Conservation (phyloP, 2,113 vertebrate species). For the Nannobrachium achirus region DNA sequence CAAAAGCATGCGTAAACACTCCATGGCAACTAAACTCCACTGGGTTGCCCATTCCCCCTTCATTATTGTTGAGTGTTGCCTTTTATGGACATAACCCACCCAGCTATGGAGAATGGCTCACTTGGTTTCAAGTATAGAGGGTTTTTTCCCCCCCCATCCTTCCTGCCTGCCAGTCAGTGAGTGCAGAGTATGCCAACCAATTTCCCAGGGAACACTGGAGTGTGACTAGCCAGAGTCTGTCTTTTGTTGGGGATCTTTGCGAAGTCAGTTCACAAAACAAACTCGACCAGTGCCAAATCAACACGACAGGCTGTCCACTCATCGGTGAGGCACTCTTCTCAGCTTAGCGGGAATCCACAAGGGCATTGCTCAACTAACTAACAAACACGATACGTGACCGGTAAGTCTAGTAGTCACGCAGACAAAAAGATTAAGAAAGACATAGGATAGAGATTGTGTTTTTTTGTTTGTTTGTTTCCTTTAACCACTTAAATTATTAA, state of each 20-base stretch:
- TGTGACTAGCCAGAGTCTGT: slow-evolving; percentile 33
- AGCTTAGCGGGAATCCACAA: slow-evolving; percentile 22
- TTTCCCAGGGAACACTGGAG: slow-evolving; percentile 10
- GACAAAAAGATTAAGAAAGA: slow-evolving; percentile 5
- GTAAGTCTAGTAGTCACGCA: slow-evolving; percentile 1
- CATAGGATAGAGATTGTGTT: slow-evolving; percentile 11
- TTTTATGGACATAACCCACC: slow-evolving; percentile 10
- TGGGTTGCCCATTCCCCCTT: neutral
- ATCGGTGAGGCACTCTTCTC: slow-evolving; percentile 26
- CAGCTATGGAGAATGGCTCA: neutral
- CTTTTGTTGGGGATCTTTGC: slow-evolving; percentile 15
- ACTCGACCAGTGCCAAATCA: slow-evolving; percentile 36
- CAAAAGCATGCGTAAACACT: no score
- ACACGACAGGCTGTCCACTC: slow-evolving; percentile 29
- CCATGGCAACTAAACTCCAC: neutral
- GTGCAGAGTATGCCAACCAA: slow-evolving; percentile 28
- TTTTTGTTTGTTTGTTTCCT: neutral
- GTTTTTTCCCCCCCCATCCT: neutral
- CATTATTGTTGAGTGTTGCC: slow-evolving; percentile 20
- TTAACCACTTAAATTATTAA: no score
- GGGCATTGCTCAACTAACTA: slow-evolving; percentile 20
- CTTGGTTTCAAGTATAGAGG: neutral
- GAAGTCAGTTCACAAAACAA: slow-evolving; percentile 30
- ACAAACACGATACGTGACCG: slow-evolving; percentile 18
- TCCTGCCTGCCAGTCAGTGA: slow-evolving; percentile 18